Evolutionary conservation across 2,113 vertebrate genomes (phyloP).

Genomic region (Gadus macrocephalus): DNA sequence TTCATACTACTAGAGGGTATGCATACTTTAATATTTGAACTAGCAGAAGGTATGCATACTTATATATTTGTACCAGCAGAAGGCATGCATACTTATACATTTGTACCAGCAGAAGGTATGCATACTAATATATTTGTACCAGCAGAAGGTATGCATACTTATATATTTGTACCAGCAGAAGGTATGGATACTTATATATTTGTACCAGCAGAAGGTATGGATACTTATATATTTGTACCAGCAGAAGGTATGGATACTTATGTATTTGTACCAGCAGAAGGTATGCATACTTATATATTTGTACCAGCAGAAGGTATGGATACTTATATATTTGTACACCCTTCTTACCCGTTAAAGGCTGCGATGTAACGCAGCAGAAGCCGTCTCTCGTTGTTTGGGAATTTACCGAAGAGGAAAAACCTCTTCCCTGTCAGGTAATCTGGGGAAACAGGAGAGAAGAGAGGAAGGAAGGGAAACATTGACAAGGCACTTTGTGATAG

Average conservation of each 20-base stretch:
- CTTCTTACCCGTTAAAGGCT: slow-evolving; percentile 84
- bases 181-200: background rate
- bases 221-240: background rate
- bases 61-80: background rate
- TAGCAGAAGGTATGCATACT: background rate
- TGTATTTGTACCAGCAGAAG: background rate
- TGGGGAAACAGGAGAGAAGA: slow-evolving; percentile 40
- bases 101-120: background rate
- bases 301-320: background rate
- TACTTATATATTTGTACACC: background rate
- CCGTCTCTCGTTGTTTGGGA: slow-evolving; percentile 80
- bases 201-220: background rate
- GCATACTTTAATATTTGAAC: background rate
- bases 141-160: background rate
- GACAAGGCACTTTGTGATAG: background rate
- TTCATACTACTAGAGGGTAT: background rate
- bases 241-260: background rate
- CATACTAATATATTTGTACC: background rate
- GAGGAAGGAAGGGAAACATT: background rate
- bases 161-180: background rate
- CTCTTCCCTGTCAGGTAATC: slow-evolving; percentile 81
- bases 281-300: background rate
- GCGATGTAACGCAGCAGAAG: slow-evolving; percentile 80
- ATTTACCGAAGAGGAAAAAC: slow-evolving; percentile 87
- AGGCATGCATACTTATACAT: background rate